A percentile compares a stretch with the other conserved stretches of the same genome.
phyloP scores from a whole-genome alignment of 2,888 invertebrate genomes.

The Trichogramma dendrolimi region DNA sequence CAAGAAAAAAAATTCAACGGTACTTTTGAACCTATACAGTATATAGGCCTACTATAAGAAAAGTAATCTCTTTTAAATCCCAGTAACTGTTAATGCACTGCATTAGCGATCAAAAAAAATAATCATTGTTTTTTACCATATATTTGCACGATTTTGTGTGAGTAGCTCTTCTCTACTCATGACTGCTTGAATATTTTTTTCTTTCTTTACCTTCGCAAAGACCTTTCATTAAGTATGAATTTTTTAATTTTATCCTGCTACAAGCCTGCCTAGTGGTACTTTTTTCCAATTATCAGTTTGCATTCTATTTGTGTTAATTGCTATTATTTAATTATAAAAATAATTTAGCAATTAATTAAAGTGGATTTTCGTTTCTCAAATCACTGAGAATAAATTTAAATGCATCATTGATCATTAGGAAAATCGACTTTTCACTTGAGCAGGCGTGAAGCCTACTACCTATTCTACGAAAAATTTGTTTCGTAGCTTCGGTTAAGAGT shows the following conservation, averaged over 20 bases:
- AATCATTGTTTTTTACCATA: constrained; percentile 22
- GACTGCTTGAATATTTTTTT: constrained; percentile 25
- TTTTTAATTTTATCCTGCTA: constrained; percentile 35
- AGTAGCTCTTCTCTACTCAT: constrained; percentile 28
- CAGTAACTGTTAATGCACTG: constrained; percentile 8
- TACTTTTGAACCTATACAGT: no score
- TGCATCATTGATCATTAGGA: constrained; percentile 18
- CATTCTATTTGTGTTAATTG: constrained; percentile 20
- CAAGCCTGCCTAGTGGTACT: constrained; percentile 36
- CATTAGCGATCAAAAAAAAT: neutral
- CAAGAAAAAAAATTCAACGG: no score
- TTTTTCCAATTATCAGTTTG: constrained; percentile 40
- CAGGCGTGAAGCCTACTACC: constrained; percentile 11
- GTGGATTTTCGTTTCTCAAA: neutral
- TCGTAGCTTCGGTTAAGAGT: constrained; percentile 15
- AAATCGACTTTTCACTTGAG: constrained; percentile 20
- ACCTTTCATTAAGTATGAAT: constrained; percentile 29
- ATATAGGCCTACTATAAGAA: constrained; percentile 25
- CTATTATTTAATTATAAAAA: no score
- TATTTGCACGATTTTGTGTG: constrained; percentile 30
- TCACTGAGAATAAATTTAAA: neutral
- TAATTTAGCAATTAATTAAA: no score
- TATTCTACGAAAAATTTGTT: constrained; percentile 20
- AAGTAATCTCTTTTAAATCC: constrained; percentile 13
- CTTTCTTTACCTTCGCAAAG: constrained; percentile 28